Conservation (phyloP, 2,113 vertebrate genomes). For the Callipepla squamata region DNA sequence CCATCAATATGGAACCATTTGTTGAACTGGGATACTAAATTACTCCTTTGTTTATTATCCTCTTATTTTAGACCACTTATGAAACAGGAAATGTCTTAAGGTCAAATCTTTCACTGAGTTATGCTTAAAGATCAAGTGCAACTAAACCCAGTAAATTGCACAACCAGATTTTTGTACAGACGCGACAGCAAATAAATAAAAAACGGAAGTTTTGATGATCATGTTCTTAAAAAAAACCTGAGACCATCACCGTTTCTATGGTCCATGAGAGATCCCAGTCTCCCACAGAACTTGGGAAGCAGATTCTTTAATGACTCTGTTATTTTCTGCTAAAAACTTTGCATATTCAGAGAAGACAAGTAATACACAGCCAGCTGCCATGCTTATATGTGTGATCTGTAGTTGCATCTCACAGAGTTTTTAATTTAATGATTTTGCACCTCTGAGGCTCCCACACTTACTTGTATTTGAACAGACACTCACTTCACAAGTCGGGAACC, state of each 20-base stretch:
- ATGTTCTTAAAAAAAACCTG: not conserved
- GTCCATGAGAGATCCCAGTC: not conserved
- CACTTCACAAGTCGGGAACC: conserved; percentile 21
- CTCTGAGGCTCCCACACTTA: conserved; percentile 12
- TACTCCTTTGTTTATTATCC: not conserved
- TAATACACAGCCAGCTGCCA: not conserved
- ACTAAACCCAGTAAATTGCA: not conserved
- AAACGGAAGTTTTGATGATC: not conserved
- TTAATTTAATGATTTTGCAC: not conserved
- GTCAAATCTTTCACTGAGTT: not conserved
- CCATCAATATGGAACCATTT: not conserved
- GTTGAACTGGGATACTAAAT: not conserved
- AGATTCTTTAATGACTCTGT: not conserved
- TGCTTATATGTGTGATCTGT: not conserved
- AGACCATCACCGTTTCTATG: not conserved
- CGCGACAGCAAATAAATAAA: not conserved
- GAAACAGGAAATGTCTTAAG: conserved; percentile 19
- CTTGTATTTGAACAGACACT: conserved; percentile 11
- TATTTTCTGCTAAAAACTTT: not conserved
- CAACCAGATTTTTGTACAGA: not conserved
- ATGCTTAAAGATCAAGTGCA: not conserved
- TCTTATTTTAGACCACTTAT: conserved; percentile 22
- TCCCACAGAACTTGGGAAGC: not conserved
- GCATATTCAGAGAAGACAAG: not conserved
- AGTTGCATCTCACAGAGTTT: not conserved